Evolutionary conservation across 1,140 invertebrate genomes (phyloP), one percentile per base, ranked within the genome.

Genomic region (Megalonaias nervosa): DNA sequence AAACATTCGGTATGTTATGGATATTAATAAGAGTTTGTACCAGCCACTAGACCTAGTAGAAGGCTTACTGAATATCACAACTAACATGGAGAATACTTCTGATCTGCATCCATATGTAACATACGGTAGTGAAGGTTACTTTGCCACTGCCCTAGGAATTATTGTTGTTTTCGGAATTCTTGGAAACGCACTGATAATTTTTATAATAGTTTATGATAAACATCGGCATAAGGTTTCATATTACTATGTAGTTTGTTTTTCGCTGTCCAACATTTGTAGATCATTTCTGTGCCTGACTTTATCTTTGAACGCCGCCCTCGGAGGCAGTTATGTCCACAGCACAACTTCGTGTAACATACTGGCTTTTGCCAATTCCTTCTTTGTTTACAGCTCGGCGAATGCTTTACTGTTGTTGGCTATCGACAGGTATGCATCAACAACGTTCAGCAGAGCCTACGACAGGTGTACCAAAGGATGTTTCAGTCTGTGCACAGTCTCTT

Each of bases 331-430:
- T 67, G 85, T 86, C 13, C 75, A 83, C 1, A 74, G 82, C 0
- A 84, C 38, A 48, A 48, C 38, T 48, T 48, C 84, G 0, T 89
- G 88, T 68, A 86, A 82, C 16, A 79, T 88, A 9, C 72, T 89
- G 15, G 88, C 87, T 26, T 89, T 89, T 75, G 83, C 87, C 15
- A 87, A 86, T 67, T 83, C 87, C 3, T 87, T 89, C 75, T 89
- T 89, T 75, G 81, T 87, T 1, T 88, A 85, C 68, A 85, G 86
- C 65, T 87, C 86, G 3, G 69, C 81, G 16, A 77, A 87, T 21
- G 80, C 84, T 0, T 71, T 89, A n/a, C 73, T 89, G n/a, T 83
- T 81, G 16, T 79, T 89, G n/a, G 81, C 86, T 17, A 74, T 88
- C 14, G 88, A 89, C 68, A 72, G 88, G 26, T 84, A 89, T 73